These are phyloP conservation scores for Hemichromis elongatus DNA, from an alignment of 2,113 vertebrate species.

Conservation along the genomic window DNA sequence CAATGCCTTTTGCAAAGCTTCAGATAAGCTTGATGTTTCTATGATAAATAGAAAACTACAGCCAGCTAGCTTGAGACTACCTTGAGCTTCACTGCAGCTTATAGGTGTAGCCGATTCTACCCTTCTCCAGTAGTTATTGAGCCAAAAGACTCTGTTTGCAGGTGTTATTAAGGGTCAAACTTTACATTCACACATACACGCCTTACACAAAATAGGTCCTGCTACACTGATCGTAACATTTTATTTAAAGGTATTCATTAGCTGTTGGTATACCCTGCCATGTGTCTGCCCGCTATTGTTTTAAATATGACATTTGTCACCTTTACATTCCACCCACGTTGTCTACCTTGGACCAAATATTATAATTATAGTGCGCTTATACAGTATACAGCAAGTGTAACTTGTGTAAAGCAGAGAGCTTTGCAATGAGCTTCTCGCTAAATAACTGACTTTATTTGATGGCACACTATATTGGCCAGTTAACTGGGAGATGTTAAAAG, in stretches of 20 bases:
- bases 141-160: not conserved
- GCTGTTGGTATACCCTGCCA: not conserved
- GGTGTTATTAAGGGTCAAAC: not conserved
- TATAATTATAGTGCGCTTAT: not conserved
- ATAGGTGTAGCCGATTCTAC: not conserved
- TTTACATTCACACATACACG: not conserved
- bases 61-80: not conserved
- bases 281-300: not conserved
- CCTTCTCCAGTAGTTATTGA: not conserved
- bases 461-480: not conserved
- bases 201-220: not conserved
- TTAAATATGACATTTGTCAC: constrained; percentile 7
- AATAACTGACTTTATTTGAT: not conserved
- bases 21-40: not conserved
- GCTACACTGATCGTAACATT: not conserved
- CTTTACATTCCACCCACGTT: constrained; percentile 5
- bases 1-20: not conserved
- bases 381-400: constrained; percentile 1
- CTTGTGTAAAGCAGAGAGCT: not conserved
- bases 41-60: not conserved
- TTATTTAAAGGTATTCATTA: constrained; percentile 4
- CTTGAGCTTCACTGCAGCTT: not conserved
- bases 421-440: not conserved
- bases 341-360: constrained; percentile 23
- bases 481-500: not conserved